Evolutionary conservation across 2,113 vertebrate species (phyloP).

Genomic region (Coregonus clupeaformis): DNA sequence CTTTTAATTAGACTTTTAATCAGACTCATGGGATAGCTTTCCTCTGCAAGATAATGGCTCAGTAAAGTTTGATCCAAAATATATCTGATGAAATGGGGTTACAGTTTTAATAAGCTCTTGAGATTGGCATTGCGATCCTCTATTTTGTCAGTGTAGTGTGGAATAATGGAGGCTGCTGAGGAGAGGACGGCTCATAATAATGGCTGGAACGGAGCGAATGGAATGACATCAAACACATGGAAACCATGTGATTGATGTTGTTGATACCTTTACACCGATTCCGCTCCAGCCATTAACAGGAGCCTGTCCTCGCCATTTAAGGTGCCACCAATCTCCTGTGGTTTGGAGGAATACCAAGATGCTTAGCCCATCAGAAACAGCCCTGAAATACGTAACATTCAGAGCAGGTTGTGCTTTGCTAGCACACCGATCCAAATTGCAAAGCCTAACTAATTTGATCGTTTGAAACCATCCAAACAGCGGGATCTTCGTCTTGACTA

Average conservation of each 20-base stretch:
- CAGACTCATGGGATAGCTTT: background rate
- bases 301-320: too few species aligned
- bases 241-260: too few species aligned
- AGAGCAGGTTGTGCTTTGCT: background rate
- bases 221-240: too few species aligned
- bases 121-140: background rate
- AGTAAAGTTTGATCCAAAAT: background rate
- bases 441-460: background rate
- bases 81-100: background rate
- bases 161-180: background rate
- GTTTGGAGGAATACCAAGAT: background rate
- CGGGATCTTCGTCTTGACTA: background rate
- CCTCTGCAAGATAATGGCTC: background rate
- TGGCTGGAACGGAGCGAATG: too few species aligned
- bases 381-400: background rate
- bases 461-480: slow-evolving; percentile 4
- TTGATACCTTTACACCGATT: too few species aligned
- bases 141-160: background rate
- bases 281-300: too few species aligned
- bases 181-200: too few species aligned
- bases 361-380: background rate
- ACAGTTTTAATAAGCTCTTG: background rate
- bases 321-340: too few species aligned
- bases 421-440: too few species aligned
- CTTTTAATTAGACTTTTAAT: background rate